A percentile compares a stretch with the other conserved stretches of the same genome.
These are phyloP conservation scores for Onchidella celtica DNA, from an alignment of 2,888 invertebrate species.

Conservation along the genomic window DNA sequence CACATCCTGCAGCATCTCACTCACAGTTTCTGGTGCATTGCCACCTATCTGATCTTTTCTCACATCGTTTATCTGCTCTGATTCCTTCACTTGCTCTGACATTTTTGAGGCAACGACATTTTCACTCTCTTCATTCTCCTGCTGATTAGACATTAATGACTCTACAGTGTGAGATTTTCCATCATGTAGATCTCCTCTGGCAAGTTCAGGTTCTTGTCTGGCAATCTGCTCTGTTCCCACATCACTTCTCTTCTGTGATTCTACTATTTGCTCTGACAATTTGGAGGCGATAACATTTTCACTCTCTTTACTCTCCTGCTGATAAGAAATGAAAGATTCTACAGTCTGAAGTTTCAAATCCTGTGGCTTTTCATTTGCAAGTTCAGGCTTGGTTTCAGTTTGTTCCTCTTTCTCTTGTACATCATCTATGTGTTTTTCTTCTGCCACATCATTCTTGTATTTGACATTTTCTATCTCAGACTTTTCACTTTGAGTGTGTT, in stretches of 20 bases:
- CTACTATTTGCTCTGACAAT: background rate
- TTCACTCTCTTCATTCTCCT: background rate
- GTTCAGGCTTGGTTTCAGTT: background rate
- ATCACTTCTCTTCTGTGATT: too few relatives aligned
- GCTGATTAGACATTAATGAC: background rate
- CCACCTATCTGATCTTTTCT: constrained; percentile 73
- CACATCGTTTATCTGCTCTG: constrained; percentile 83
- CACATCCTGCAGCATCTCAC: constrained; percentile 83
- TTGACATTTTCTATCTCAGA: background rate
- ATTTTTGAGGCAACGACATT: background rate
- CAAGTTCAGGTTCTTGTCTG: background rate
- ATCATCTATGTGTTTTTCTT: background rate
- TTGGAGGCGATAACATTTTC: background rate
- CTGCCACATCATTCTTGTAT: background rate
- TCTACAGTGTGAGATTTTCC: background rate
- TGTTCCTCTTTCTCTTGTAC: background rate
- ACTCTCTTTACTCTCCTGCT: background rate
- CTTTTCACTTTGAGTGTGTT: background rate
- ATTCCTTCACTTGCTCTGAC: constrained; percentile 75
- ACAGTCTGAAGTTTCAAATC: background rate
- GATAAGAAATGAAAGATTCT: background rate
- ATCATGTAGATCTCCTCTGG: too few relatives aligned
- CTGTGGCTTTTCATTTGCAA: background rate
- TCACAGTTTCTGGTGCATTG: constrained; percentile 82
- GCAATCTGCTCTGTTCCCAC: too few relatives aligned